These are phyloP conservation scores for Campylorhamphus procurvoides DNA, from an alignment of 2,113 vertebrate species.

Conservation along the genomic window DNA sequence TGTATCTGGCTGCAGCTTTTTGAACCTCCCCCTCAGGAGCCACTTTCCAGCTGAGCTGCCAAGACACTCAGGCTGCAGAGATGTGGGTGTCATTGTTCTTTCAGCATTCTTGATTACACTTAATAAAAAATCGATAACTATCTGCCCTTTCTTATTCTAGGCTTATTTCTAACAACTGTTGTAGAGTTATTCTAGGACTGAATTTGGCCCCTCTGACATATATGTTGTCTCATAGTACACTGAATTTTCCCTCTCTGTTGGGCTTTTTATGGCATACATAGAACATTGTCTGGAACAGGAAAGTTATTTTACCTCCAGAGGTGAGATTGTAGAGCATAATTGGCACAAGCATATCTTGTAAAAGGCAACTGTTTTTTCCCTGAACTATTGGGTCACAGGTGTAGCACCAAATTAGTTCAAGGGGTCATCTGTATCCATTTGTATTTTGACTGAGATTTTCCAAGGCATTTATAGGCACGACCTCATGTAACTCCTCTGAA, in stretches of 20 bases:
- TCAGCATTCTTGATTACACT: neutral
- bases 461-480: neutral
- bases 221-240: neutral
- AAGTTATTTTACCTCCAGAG: neutral
- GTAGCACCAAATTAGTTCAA: neutral
- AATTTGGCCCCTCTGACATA: neutral
- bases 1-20: neutral
- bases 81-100: neutral
- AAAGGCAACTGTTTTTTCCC: neutral
- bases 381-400: neutral
- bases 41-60: neutral
- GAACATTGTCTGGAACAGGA: neutral
- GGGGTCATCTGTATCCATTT: neutral
- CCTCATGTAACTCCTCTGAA: neutral
- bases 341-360: neutral
- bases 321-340: neutral
- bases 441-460: slow-evolving; percentile 4
- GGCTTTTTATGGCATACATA: neutral
- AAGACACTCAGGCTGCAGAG: neutral
- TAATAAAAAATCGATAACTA: neutral
- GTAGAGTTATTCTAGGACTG: neutral
- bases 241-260: neutral
- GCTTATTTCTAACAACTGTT: neutral
- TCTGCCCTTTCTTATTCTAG: neutral
- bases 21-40: neutral